Percentiles rank a stretch among this genome's conserved stretches.
Evolutionary conservation across 2,888 invertebrate species (phyloP).

Genomic region (Fabriciana adippe): DNA sequence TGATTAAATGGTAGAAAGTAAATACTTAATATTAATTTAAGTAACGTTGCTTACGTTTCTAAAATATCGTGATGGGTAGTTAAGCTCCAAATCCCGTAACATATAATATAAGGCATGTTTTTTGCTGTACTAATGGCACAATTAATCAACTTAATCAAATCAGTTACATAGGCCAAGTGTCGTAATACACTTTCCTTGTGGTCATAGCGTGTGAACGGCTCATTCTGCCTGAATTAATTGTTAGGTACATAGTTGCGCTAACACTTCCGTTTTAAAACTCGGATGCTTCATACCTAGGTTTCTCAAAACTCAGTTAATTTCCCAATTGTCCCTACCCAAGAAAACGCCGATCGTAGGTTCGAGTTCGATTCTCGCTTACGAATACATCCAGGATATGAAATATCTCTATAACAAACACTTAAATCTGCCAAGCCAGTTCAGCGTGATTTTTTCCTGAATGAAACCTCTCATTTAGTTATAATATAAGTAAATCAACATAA

Average conservation of each 20-base stretch:
- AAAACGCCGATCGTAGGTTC: no score
- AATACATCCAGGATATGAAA: no score
- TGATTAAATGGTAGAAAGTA: no score
- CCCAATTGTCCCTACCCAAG: no score
- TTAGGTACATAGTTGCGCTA: slow-evolving; percentile 53
- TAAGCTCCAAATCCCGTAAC: background rate
- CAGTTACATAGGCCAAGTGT: slow-evolving; percentile 43
- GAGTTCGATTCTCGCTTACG: no score
- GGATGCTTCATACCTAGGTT: slow-evolving; percentile 34
- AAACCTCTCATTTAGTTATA: no score
- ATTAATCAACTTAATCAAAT: slow-evolving; percentile 17
- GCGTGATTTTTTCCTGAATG: no score
- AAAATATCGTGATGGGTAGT: background rate
- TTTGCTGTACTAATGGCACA: background rate
- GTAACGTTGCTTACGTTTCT: background rate
- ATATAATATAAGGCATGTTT: background rate
- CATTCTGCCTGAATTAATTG: slow-evolving; percentile 58
- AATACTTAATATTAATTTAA: no score
- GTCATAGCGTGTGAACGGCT: slow-evolving; percentile 61
- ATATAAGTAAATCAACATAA: no score
- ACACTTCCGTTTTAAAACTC: slow-evolving; percentile 60
- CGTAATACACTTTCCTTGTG: slow-evolving; percentile 67
- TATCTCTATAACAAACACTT: no score
- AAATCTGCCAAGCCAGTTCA: no score
- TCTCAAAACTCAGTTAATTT: background rate